Base-by-base conservation (phyloP, 1,140 invertebrate species). In the Ridgeia piscesae region DNA sequence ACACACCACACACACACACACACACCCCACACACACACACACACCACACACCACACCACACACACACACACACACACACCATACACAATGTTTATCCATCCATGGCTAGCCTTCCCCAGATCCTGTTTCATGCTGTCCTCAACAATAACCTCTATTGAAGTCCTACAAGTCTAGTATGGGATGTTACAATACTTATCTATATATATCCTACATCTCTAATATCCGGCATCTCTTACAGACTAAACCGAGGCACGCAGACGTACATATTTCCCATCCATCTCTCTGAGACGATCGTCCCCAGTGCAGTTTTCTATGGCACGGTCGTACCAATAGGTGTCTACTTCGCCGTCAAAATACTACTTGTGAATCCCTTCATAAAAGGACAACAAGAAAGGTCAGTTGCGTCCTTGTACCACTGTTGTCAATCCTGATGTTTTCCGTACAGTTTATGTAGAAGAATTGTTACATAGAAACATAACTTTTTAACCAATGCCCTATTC, bases 261-360 rank as follows among this genome's bases (percentile, higher is more conserved):
- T 99, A 98, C 95, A 96, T 97, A 33, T 98, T 99, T 94, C 98
- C 98, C 0, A 98, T 99, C 94, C 97, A 98, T 94, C 95, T 99
- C 33, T 98, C 98, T 93, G 98, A 99, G 94, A 98, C 99, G 94
- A 96, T 99, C 6, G 96, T 98, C 93, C 98, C 98, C 1, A 97
- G 97, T 33, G 98, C 99, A 0, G 96, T 99, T 42, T 98, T 99
- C 95, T 99, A 99, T 95, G 99, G 98, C 0, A 99, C 98, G 0
- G 96, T 99, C 0, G 97, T 98, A 0, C 99, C 99, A 0, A 90
- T 99, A 2, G 96, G 99, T 88, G 97, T 97, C 0, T 96, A 95
- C 92, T 95, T 94, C 92, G 93, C 94, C 48, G 93, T 96, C n/a
- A 99, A 99, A 95, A 98, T 98, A 94, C 96, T 98, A 0, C 96